Conservation (phyloP, 2,113 vertebrate species). For the Neoarius graeffei region DNA sequence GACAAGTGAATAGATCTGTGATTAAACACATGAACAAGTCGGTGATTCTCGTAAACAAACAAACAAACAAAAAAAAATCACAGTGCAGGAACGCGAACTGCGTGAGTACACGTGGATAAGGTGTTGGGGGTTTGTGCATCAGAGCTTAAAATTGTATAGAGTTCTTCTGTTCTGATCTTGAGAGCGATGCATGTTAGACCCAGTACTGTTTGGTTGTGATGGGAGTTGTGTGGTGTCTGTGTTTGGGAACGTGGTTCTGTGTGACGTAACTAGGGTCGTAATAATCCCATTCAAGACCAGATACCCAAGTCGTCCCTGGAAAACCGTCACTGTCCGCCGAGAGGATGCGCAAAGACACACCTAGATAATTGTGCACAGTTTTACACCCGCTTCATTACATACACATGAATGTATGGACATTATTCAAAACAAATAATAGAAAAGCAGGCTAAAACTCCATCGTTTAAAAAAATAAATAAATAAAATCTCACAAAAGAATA, state of each 20-base stretch:
- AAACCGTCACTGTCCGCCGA: slow-evolving; percentile 77
- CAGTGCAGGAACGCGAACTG: slow-evolving; percentile 15
- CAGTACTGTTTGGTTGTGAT: slow-evolving; percentile 73
- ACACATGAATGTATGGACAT: background rate
- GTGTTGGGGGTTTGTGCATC: background rate
- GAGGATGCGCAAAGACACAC: slow-evolving; percentile 77
- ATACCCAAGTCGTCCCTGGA: slow-evolving; percentile 61
- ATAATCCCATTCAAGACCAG: slow-evolving; percentile 79
- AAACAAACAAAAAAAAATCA: background rate
- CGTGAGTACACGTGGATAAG: background rate
- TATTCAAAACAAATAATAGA: background rate
- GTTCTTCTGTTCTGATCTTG: background rate
- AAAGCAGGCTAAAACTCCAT: background rate
- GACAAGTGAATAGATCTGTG: background rate
- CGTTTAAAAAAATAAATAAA: background rate
- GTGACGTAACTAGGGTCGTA: slow-evolving; percentile 79
- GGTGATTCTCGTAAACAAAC: background rate
- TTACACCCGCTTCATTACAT: slow-evolving; percentile 7
- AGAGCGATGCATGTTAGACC: slow-evolving; percentile 63
- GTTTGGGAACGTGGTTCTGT: slow-evolving; percentile 69
- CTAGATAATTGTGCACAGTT: slow-evolving; percentile 57
- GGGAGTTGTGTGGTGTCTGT: slow-evolving; percentile 64
- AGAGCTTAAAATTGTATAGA: slow-evolving; percentile 20
- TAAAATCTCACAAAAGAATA: background rate
- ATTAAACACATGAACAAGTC: background rate